Evolutionary conservation across 2,797 vertebrate species (phyloP).

Genomic region (Spea hammondii): DNA sequence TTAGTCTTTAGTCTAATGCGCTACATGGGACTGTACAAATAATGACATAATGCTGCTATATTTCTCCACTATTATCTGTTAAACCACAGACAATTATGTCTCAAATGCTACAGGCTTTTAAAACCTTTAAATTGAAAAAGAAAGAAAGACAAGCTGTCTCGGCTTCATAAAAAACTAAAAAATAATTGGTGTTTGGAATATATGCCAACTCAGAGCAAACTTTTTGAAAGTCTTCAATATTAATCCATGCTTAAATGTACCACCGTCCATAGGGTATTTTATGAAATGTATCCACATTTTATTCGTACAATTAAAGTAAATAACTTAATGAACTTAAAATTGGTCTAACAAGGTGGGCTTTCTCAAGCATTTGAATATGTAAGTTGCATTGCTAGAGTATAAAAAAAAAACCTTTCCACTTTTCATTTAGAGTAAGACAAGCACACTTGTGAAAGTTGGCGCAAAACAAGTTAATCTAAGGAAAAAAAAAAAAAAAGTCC

Average conservation of each 20-base stretch:
- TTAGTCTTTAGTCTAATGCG: constrained; percentile 26
- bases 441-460: constrained; percentile 82
- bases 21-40: constrained; percentile 28
- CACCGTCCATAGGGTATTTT: constrained; percentile 68
- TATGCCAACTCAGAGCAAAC: constrained; percentile 61
- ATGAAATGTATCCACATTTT: constrained; percentile 66
- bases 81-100: constrained; percentile 60
- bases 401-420: constrained; percentile 70
- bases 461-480: constrained; percentile 80
- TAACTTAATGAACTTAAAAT: constrained; percentile 76
- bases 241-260: constrained; percentile 69
- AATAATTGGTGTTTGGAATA: constrained; percentile 63
- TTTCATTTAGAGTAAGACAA: constrained; percentile 81
- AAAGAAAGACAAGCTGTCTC: constrained; percentile 41
- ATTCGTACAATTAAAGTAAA: constrained; percentile 70
- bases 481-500: constrained; percentile 59
- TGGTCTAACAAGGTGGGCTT: constrained; percentile 74
- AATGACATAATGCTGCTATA: constrained; percentile 59
- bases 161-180: constrained; percentile 50
- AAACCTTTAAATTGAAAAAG: constrained; percentile 47
- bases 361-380: constrained; percentile 81
- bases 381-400: constrained; percentile 79
- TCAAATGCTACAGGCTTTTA: constrained; percentile 59
- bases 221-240: constrained; percentile 66
- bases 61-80: constrained; percentile 58